Conservation (phyloP, 2,888 invertebrate genomes). For the Byasa hedistus region DNA sequence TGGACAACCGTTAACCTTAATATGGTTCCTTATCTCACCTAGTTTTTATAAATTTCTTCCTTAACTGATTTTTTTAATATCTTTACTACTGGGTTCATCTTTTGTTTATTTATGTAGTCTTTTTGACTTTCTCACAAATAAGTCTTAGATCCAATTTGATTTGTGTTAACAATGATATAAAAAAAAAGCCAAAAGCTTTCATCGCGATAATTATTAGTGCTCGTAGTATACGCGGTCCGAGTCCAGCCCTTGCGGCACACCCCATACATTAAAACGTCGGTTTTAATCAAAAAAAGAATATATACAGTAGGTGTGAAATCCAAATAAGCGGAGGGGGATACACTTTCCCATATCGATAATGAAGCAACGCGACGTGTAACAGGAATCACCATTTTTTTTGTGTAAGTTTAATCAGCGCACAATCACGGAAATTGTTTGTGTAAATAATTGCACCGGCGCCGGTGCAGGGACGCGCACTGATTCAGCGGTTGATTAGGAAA, state of each 20-base stretch:
- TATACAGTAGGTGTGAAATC: slow-evolving; percentile 71
- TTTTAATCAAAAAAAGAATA: slow-evolving; percentile 68
- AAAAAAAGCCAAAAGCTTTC: too few species aligned
- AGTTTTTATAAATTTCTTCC: too few species aligned
- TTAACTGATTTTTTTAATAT: too few species aligned
- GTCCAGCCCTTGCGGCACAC: slow-evolving; percentile 70
- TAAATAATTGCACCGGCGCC: slow-evolving; percentile 59
- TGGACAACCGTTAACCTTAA: slow-evolving; percentile 3
- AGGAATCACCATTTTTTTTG: slow-evolving; percentile 59
- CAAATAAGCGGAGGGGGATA: slow-evolving; percentile 67
- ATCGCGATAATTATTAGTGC: not conserved
- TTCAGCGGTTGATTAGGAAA: slow-evolving; percentile 35
- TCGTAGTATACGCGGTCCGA: slow-evolving; percentile 43
- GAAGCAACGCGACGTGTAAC: slow-evolving; percentile 63
- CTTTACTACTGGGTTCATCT: too few species aligned
- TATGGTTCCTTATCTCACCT: too few species aligned
- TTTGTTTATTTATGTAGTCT: too few species aligned
- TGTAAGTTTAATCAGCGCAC: slow-evolving; percentile 62
- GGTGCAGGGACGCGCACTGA: slow-evolving; percentile 51
- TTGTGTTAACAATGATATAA: too few species aligned
- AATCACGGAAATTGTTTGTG: slow-evolving; percentile 64
- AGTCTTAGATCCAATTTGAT: too few species aligned
- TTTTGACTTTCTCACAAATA: too few species aligned
- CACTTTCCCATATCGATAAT: slow-evolving; percentile 77
- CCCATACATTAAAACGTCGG: slow-evolving; percentile 60